Conservation (phyloP, 2,113 vertebrate species). For the Hippocampus comes region DNA sequence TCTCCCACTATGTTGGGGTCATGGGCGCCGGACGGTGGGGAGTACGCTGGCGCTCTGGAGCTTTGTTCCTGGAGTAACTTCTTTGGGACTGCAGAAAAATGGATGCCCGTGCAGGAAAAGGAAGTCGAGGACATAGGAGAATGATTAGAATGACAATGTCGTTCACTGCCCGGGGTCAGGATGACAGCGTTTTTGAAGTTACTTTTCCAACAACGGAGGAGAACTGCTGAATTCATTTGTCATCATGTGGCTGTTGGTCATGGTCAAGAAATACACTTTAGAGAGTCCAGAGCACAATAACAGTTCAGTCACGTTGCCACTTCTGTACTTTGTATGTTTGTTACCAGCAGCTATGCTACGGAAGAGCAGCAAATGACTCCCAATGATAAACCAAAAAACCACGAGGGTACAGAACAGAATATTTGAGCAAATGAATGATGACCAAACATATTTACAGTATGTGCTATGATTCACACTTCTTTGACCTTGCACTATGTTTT, state of each 20-base stretch:
- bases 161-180: too few species aligned
- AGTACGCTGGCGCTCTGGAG: constrained; percentile 67
- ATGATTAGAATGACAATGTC: constrained; percentile 12
- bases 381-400: too few species aligned
- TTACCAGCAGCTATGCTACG: too few species aligned
- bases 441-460: background rate
- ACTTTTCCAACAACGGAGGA: too few species aligned
- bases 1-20: constrained; percentile 84
- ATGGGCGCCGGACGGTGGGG: constrained; percentile 68
- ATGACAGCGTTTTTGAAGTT: too few species aligned
- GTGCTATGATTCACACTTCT: constrained; percentile 47
- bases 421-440: background rate
- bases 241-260: too few species aligned
- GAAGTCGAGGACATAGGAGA: constrained; percentile 10
- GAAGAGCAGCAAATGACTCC: too few species aligned
- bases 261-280: too few species aligned
- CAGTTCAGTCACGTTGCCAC: too few species aligned
- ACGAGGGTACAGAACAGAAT: background rate
- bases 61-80: constrained; percentile 81
- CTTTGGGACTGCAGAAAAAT: constrained; percentile 78
- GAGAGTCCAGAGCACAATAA: too few species aligned
- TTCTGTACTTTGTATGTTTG: too few species aligned
- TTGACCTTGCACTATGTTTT: constrained; percentile 26
- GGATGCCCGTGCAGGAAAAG: constrained; percentile 16
- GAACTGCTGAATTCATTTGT: too few species aligned